Conservation (phyloP, 2,797 vertebrate genomes). For the Phyllotis vaccarum region DNA sequence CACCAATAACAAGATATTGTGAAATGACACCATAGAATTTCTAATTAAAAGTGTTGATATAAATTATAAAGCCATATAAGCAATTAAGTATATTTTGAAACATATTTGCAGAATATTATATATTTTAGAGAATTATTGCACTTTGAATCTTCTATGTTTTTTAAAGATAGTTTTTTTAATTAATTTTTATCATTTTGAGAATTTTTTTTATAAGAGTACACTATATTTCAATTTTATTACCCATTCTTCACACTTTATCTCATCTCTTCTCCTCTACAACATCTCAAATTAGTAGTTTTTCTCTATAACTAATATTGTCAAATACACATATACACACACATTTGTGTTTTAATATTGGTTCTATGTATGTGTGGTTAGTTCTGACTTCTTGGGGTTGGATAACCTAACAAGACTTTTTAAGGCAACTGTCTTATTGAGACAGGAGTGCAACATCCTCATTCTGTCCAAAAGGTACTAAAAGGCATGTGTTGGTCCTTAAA, state of each 20-base stretch:
- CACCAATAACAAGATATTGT: background rate
- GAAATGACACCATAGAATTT: background rate
- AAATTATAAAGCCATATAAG: background rate
- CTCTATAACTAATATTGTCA: background rate
- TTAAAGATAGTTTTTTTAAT: background rate
- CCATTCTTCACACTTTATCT: background rate
- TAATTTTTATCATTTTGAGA: background rate
- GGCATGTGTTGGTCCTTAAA: background rate
- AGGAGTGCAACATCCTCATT: background rate
- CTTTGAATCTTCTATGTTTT: background rate
- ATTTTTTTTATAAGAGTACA: background rate
- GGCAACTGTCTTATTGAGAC: background rate
- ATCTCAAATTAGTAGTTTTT: background rate
- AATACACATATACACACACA: background rate
- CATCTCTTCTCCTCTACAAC: background rate
- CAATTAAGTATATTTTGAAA: background rate
- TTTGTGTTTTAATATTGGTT: background rate
- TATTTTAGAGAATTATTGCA: background rate
- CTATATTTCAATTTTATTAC: background rate
- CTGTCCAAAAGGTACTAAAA: background rate
- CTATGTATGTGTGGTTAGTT: background rate
- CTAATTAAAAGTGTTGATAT: slow-evolving; percentile 11
- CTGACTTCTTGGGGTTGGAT: background rate
- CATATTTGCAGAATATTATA: background rate
- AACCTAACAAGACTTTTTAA: background rate